Conservation (phyloP, 2,797 vertebrate genomes). For the Mus spretus region DNA sequence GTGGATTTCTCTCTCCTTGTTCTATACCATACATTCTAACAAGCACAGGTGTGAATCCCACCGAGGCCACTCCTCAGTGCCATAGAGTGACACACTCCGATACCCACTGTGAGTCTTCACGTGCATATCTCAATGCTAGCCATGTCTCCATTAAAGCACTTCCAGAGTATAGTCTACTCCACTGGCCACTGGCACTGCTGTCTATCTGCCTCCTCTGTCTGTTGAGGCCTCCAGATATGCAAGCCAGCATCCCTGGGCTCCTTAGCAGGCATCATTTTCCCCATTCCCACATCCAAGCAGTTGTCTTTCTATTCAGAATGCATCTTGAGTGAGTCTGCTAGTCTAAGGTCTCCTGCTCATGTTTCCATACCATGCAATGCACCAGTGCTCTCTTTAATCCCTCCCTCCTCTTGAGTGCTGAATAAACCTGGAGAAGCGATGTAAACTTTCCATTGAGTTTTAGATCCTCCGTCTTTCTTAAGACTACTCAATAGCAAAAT, state of each 20-base stretch:
- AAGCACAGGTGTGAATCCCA: neutral
- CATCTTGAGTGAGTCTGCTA: neutral
- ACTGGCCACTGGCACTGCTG: fast-evolving
- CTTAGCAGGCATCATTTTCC: neutral
- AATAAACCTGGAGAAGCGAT: neutral
- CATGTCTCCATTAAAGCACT: too few relatives aligned
- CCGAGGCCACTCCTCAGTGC: neutral
- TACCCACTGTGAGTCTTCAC: neutral
- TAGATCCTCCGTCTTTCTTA: neutral
- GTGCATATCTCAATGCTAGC: neutral
- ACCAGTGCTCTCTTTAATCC: constrained; percentile 1
- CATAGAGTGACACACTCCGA: neutral
- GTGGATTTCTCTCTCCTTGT: neutral
- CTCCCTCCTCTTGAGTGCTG: neutral
- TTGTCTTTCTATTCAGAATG: neutral
- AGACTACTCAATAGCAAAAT: neutral
- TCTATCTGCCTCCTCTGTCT: neutral
- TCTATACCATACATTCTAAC: neutral
- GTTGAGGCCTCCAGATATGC: neutral
- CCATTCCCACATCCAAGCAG: neutral
- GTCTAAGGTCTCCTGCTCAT: neutral
- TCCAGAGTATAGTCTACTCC: neutral
- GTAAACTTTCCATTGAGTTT: neutral
- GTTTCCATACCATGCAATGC: neutral
- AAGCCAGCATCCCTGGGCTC: neutral